Evolutionary conservation across 2,113 vertebrate genomes (phyloP).

Genomic region (Macquaria ambigua): DNA sequence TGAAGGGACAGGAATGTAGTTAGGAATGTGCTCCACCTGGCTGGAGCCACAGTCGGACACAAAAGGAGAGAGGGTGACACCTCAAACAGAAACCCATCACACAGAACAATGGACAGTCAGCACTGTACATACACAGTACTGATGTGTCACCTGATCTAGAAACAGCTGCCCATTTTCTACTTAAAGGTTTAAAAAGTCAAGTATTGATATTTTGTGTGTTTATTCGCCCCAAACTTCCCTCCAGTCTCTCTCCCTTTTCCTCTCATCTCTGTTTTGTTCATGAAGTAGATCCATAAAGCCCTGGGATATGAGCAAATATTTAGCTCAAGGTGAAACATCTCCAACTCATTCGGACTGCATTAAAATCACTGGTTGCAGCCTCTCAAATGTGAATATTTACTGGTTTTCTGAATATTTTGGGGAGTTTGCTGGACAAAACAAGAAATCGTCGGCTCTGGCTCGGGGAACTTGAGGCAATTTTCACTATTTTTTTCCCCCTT

Average conservation of each 20-base stretch:
- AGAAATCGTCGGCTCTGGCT: not conserved
- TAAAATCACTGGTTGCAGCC: too few relatives aligned
- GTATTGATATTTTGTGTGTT: not conserved
- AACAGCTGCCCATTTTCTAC: not conserved
- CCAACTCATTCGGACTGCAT: too few relatives aligned
- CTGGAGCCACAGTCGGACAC: not conserved
- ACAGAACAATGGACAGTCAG: conserved; percentile 16
- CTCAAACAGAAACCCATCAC: conserved; percentile 15
- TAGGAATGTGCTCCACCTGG: conserved; percentile 67
- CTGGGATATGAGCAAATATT: too few relatives aligned
- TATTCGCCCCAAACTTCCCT: too few relatives aligned
- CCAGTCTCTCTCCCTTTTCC: not conserved
- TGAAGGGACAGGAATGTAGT: conserved; percentile 75
- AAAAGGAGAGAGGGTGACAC: conserved; percentile 36
- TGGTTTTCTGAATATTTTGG: too few relatives aligned
- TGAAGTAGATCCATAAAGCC: too few relatives aligned
- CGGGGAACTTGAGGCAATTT: not conserved
- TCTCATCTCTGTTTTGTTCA: not conserved
- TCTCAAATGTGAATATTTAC: too few relatives aligned
- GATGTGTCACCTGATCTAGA: not conserved
- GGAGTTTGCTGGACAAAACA: too few relatives aligned
- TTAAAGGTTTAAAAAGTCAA: not conserved
- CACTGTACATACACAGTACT: not conserved
- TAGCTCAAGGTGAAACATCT: too few relatives aligned
- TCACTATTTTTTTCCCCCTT: not conserved